Evolutionary conservation across 2,113 vertebrate species (phyloP).

Genomic region (Callipepla californica): DNA sequence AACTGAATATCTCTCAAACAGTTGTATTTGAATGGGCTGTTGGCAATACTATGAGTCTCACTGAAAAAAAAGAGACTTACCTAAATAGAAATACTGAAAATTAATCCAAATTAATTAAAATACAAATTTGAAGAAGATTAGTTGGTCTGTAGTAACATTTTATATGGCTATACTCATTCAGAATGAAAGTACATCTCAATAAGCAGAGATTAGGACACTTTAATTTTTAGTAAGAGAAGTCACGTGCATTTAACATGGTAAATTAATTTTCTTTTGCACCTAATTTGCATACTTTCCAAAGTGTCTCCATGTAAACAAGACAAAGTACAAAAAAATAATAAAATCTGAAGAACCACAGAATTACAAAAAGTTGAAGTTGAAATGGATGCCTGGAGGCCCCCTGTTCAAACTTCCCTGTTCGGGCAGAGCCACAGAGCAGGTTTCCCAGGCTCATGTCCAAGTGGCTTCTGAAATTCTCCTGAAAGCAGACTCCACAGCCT

Average conservation of each 20-base stretch:
- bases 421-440: not conserved
- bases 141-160: not conserved
- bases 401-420: not conserved
- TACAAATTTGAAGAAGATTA: constrained; percentile 5
- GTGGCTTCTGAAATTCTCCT: not conserved
- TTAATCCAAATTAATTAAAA: constrained; percentile 44
- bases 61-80: not conserved
- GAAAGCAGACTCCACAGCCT: not conserved
- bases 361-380: not conserved
- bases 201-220: constrained; percentile 1
- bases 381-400: not conserved
- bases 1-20: not conserved
- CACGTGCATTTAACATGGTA: not conserved
- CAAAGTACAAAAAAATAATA: not conserved
- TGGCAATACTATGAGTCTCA: not conserved
- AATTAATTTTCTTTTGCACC: not conserved
- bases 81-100: not conserved
- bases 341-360: not conserved
- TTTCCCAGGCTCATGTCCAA: no score
- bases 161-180: not conserved
- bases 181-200: constrained; percentile 5
- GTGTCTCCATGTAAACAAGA: not conserved
- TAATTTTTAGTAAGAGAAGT: constrained; percentile 14
- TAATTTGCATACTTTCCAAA: not conserved
- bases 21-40: not conserved